Evolutionary conservation across 35 echinoderm and acorn worm genomes (phyloP).

Genomic region (Amphiura filiformis): DNA sequence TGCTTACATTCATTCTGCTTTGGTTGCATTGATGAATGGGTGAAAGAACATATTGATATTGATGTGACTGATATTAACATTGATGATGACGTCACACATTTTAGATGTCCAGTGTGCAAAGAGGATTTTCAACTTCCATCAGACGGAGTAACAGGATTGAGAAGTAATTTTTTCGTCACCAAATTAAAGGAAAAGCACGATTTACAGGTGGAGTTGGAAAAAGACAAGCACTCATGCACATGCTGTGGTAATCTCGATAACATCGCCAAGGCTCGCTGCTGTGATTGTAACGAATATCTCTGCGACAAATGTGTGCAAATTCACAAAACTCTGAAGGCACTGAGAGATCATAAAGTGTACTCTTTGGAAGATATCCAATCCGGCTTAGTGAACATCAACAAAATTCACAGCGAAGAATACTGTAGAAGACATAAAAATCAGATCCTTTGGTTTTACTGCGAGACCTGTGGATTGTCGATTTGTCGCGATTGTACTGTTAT

Average conservation of each 20-base stretch:
- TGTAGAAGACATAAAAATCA: not conserved
- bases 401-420: not conserved
- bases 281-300: not conserved
- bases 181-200: not conserved
- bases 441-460: not conserved
- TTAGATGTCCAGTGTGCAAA: not conserved
- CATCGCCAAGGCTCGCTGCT: not conserved
- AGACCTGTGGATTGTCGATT: not conserved
- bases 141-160: not conserved
- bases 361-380: not conserved
- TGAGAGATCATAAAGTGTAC: not conserved
- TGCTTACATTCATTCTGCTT: not conserved
- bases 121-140: not conserved
- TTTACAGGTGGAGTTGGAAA: not conserved
- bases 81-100: no score
- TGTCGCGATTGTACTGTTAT: not conserved
- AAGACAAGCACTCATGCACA: not conserved
- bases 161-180: not conserved
- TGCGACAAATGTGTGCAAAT: not conserved
- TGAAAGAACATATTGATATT: not conserved
- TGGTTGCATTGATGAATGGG: not conserved
- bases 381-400: not conserved
- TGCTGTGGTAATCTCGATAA: not conserved
- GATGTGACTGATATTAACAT: no score
- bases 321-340: not conserved